Base-by-base conservation (phyloP, 2,113 vertebrate species). In the Syrmaticus mikado region DNA sequence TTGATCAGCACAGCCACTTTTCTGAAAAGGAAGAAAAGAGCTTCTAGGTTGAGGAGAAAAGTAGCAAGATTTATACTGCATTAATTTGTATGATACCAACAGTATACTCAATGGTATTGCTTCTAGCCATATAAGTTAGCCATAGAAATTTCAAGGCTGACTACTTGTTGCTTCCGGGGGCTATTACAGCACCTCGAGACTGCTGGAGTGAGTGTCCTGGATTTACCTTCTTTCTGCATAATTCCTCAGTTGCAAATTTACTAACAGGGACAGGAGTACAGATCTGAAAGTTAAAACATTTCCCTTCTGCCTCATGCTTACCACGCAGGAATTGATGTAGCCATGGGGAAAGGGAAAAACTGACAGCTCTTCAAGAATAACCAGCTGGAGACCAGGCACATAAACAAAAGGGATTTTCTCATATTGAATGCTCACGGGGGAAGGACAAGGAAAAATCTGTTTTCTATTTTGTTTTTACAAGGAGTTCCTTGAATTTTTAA, bases 1-100 rank as follows among this genome's bases (percentile, higher is more conserved):
- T 94, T 94, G 94, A 94, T 93, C 93, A 88, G 62, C 87, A 87
- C 64, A 90, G 68, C 80, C 83, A 76, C 77, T 90, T 75, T 75
- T 92, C 81, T 91, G 91, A 87, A 90, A 85, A 43, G 30, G 75
- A 83, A 78, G 46, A 73, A 84, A 36, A 24, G 70, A 65, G 65
- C 61, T 81, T 62, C 36, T 34, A 80, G 68, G 65, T 53, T 64
- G 76, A 96, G 46, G 24, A 88, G 68, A 68, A 86, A 92, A 80
- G 76, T 34, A 75, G 46, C 52, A 72, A 66, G 77, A 72, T 88
- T 88, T 81, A 61, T 53, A 48, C 41, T 78, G 52, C 57, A 79
- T 89, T 92, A 92, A 89, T 93, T 84, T 76, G 30, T 86, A 34
- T 87, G 83, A 87, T 89, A 78, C 70, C 40, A 57, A n/a, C 66